Percentiles rank a stretch among this genome's conserved stretches.
phyloP scores from a whole-genome alignment of 1,140 invertebrate species.

The Belonocnema kinseyi region DNA sequence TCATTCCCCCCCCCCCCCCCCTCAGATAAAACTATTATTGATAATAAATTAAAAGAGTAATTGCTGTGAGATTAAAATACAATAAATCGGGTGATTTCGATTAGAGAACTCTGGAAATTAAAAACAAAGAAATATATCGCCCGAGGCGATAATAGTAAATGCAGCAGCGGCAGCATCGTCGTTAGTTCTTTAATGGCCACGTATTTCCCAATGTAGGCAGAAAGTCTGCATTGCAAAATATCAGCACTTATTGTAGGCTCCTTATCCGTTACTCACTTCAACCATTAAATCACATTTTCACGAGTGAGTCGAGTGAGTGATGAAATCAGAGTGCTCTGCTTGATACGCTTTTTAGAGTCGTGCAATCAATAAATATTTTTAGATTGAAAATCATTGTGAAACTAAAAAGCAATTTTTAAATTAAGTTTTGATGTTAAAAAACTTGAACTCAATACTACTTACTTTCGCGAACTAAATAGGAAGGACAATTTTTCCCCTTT shows the following conservation, averaged over 20 bases:
- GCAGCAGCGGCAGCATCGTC: background rate
- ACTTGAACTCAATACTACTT: too few relatives aligned
- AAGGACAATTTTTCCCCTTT: too few relatives aligned
- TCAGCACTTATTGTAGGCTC: background rate
- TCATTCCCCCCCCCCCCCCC: too few relatives aligned
- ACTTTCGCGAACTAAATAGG: too few relatives aligned
- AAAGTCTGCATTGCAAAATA: constrained; percentile 3
- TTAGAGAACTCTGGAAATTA: constrained; percentile 9
- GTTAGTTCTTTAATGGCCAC: constrained; percentile 14
- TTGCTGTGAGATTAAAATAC: background rate
- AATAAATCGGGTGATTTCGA: background rate
- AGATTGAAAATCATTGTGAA: too few relatives aligned
- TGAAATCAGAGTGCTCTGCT: background rate
- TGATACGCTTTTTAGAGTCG: background rate
- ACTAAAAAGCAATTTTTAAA: too few relatives aligned
- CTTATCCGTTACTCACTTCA: background rate
- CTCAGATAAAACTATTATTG: too few relatives aligned
- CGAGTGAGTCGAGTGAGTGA: background rate
- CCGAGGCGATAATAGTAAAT: background rate
- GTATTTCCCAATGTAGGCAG: constrained; percentile 13
- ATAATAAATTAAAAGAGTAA: too few relatives aligned
- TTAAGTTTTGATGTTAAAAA: too few relatives aligned
- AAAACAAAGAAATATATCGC: background rate
- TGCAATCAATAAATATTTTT: background rate
- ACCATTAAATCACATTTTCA: constrained; percentile 16